These are phyloP conservation scores for Danio tinwini DNA, from an alignment of 2,797 vertebrate species.

Conservation along the genomic window DNA sequence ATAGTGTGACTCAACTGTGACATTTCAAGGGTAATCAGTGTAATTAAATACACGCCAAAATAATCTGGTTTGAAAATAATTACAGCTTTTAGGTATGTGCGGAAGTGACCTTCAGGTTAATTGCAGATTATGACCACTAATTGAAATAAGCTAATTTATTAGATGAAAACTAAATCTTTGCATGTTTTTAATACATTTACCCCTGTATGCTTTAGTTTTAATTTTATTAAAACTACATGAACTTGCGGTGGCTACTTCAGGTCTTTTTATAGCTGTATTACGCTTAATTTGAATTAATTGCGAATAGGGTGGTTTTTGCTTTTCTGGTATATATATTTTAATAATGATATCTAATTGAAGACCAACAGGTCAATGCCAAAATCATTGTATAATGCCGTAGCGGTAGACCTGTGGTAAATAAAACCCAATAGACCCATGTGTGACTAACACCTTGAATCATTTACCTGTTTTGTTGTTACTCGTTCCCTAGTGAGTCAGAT, in stretches of 20 bases:
- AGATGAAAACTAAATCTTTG: slow-evolving; percentile 74
- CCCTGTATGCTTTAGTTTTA: slow-evolving; percentile 58
- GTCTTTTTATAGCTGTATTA: background rate
- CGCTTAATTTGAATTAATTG: background rate
- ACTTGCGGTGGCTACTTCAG: background rate
- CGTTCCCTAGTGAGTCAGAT: slow-evolving; percentile 22
- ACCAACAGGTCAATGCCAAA: slow-evolving; percentile 12
- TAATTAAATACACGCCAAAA: slow-evolving; percentile 78
- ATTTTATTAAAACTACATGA: slow-evolving; percentile 22
- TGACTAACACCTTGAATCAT: slow-evolving; percentile 33
- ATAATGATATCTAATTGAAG: background rate
- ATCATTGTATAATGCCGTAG: background rate
- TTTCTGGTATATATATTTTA: background rate
- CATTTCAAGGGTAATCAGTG: slow-evolving; percentile 75
- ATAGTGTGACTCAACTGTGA: slow-evolving; percentile 69
- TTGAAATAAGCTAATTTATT: slow-evolving; percentile 79
- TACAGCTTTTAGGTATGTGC: slow-evolving; percentile 70
- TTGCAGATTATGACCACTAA: slow-evolving; percentile 81
- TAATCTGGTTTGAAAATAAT: slow-evolving; percentile 75
- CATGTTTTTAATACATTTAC: slow-evolving; percentile 69
- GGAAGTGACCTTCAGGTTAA: slow-evolving; percentile 79
- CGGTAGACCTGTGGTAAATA: background rate
- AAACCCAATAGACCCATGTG: background rate
- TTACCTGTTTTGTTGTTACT: slow-evolving; percentile 17
- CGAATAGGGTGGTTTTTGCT: background rate